Percentiles rank a stretch among this genome's conserved stretches.
Conservation (phyloP, 1,140 invertebrate genomes). For the Drosophila grimshawi region DNA sequence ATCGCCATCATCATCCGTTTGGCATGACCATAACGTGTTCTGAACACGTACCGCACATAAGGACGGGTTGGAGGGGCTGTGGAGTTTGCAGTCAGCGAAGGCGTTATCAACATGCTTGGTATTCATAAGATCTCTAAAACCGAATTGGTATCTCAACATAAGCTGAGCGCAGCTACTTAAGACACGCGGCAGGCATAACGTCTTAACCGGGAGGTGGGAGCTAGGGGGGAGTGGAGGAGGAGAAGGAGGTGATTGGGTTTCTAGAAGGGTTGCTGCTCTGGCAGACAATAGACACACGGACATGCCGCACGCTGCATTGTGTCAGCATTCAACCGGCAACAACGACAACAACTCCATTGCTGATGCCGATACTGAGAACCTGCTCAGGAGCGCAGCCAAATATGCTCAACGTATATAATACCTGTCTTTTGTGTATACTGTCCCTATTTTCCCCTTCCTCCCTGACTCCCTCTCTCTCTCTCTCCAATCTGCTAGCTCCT, state of each 20-base stretch:
- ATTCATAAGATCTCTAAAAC: slow-evolving; percentile 76
- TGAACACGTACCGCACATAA: slow-evolving; percentile 71
- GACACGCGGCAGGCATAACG: slow-evolving; percentile 25
- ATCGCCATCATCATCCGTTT: slow-evolving; percentile 71
- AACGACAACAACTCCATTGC: slow-evolving; percentile 36
- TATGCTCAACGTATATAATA: slow-evolving; percentile 75
- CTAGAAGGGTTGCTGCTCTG: slow-evolving; percentile 16
- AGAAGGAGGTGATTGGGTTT: too few relatives aligned
- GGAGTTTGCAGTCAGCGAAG: slow-evolving; percentile 6
- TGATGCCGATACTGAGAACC: slow-evolving; percentile 47
- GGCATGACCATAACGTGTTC: slow-evolving; percentile 61
- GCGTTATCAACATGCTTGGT: slow-evolving; percentile 77
- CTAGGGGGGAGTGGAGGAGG: neutral
- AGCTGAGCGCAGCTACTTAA: slow-evolving; percentile 72
- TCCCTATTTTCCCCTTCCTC: neutral
- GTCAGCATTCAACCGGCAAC: slow-evolving; percentile 68
- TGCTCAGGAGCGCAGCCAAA: slow-evolving; percentile 60
- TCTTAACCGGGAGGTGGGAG: neutral
- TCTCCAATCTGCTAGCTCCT: too few relatives aligned
- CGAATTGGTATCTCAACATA: slow-evolving; percentile 51
- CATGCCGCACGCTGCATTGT: slow-evolving; percentile 41
- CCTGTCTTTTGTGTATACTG: slow-evolving; percentile 70
- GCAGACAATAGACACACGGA: slow-evolving; percentile 34
- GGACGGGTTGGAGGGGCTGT: neutral
- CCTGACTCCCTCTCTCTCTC: neutral